phyloP scores from a whole-genome alignment of 2,113 vertebrate species.

The Arothron firmamentum region DNA sequence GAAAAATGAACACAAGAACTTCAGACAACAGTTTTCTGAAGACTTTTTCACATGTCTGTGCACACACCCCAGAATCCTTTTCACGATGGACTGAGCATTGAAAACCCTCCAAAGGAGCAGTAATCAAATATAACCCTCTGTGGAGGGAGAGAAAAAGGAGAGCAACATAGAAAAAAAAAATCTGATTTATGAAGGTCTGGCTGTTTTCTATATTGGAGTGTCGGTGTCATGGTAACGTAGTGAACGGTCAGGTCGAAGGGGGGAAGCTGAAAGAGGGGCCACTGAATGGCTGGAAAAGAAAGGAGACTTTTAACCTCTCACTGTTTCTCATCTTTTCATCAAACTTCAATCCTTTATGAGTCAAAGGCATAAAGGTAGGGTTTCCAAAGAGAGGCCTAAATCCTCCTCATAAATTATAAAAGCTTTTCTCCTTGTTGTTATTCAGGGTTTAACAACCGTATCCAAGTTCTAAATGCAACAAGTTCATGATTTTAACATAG shows the following conservation, averaged over 20 bases:
- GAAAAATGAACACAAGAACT: slow-evolving; percentile 23
- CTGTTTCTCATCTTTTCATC: slow-evolving; percentile 57
- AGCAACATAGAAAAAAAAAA: slow-evolving; percentile 59
- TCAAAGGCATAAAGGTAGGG: slow-evolving; percentile 37
- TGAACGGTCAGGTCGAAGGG: slow-evolving; percentile 53
- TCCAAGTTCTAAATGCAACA: slow-evolving; percentile 32
- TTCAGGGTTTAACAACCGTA: slow-evolving; percentile 11
- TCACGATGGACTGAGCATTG: slow-evolving; percentile 49
- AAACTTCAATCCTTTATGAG: slow-evolving; percentile 34
- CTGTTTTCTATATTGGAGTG: slow-evolving; percentile 47
- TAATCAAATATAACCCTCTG: slow-evolving; percentile 65
- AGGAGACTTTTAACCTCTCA: slow-evolving; percentile 64
- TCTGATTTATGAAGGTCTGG: slow-evolving; percentile 66
- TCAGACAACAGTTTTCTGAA: slow-evolving; percentile 31
- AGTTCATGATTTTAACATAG: slow-evolving; percentile 41
- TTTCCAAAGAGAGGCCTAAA: slow-evolving; percentile 59
- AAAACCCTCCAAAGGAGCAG: slow-evolving; percentile 53
- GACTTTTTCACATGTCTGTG: slow-evolving; percentile 43
- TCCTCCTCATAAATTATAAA: slow-evolving; percentile 56
- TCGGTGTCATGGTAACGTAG: slow-evolving; percentile 70
- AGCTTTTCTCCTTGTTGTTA: slow-evolving; percentile 14
- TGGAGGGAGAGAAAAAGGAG: slow-evolving; percentile 67
- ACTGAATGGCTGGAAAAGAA: slow-evolving; percentile 36
- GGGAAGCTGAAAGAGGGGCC: slow-evolving; percentile 35
- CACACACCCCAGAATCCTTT: slow-evolving; percentile 50